Evolutionary conservation across 2,797 vertebrate genomes (phyloP).

Genomic region (Halcyon chelicuti): DNA sequence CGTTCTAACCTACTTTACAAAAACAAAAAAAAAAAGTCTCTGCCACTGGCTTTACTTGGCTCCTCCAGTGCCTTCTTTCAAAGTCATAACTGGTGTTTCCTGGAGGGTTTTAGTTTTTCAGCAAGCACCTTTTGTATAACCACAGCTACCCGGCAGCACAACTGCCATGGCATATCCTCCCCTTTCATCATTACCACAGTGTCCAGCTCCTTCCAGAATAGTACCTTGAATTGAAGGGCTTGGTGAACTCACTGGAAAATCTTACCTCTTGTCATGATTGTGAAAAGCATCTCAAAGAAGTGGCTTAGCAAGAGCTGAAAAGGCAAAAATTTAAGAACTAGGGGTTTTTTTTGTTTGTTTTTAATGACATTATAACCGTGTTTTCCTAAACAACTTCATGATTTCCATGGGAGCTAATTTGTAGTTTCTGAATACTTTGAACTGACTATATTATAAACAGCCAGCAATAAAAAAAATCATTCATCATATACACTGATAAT

Average conservation of each 20-base stretch:
- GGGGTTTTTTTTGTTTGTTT: neutral
- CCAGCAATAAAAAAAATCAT: neutral
- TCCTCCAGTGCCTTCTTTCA: neutral
- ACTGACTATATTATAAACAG: neutral
- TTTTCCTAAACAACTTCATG: neutral
- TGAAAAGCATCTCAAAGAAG: neutral
- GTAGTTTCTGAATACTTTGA: neutral
- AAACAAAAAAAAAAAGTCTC: neutral
- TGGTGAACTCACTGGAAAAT: neutral
- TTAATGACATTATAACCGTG: neutral
- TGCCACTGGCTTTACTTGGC: neutral
- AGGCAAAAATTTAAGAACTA: neutral
- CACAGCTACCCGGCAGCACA: neutral
- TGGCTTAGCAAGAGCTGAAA: neutral
- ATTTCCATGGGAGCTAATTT: neutral
- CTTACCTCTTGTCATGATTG: neutral
- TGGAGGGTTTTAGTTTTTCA: neutral
- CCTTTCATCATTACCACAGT: rapidly evolving
- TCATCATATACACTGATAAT: neutral
- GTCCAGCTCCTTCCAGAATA: neutral
- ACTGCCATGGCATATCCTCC: neutral
- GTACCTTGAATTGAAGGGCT: neutral
- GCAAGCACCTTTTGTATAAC: neutral
- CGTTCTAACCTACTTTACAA: neutral
- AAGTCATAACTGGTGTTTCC: neutral